Evolutionary conservation across 2,797 vertebrate genomes (phyloP).

Genomic region (Epinephelus awoara): DNA sequence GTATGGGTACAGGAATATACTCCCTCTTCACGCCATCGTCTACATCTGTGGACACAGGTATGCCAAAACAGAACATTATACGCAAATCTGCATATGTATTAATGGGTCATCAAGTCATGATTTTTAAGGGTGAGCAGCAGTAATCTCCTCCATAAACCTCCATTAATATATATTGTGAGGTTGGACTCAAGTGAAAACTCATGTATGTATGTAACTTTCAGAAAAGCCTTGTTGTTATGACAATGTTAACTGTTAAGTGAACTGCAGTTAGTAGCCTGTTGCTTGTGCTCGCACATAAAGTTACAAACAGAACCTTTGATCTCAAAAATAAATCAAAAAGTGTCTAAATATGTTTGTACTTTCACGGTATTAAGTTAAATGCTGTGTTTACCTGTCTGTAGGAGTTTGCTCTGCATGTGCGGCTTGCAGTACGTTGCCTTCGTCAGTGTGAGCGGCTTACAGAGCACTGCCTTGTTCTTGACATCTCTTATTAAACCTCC

Average conservation of each 20-base stretch:
- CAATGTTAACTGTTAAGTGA: no score
- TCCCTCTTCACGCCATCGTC: constrained; percentile 94
- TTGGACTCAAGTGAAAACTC: neutral
- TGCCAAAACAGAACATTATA: neutral
- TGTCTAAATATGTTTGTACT: no score
- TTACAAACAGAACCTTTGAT: no score
- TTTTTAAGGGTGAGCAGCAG: neutral
- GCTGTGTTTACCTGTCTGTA: constrained; percentile 91
- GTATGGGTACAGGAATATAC: constrained; percentile 95
- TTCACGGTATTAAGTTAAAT: neutral
- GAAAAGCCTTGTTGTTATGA: no score
- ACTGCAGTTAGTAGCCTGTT: no score
- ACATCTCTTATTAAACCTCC: constrained; percentile 92
- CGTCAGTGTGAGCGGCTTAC: constrained; percentile 98
- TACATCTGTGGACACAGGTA: constrained; percentile 77
- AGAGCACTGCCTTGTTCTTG: constrained; percentile 99
- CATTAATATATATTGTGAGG: neutral
- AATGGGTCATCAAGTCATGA: neutral
- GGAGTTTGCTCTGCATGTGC: constrained; percentile 97
- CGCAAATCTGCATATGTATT: neutral
- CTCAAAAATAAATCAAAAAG: no score
- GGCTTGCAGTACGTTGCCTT: constrained; percentile 99
- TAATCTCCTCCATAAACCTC: neutral
- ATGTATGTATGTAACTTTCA: no score
- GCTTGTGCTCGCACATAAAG: no score